phyloP scores from a whole-genome alignment of 2,888 invertebrate genomes.

The Rhagium mordax region DNA sequence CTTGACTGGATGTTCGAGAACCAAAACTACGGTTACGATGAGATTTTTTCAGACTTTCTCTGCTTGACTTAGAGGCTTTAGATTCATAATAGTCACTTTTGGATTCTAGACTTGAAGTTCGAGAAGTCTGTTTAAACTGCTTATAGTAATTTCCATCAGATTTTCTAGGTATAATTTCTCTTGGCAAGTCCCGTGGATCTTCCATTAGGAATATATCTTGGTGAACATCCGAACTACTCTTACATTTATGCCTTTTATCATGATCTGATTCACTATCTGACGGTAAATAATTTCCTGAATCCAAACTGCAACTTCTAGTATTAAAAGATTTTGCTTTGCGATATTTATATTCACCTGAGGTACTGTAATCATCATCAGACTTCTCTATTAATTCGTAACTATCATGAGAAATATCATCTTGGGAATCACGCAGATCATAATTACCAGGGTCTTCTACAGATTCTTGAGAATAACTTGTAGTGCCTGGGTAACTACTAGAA shows the following conservation, averaged over 20 bases:
- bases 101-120: conserved; percentile 77
- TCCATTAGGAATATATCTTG: conserved; percentile 86
- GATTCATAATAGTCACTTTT: conserved; percentile 80
- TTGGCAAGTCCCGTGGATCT: conserved; percentile 81
- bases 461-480: conserved; percentile 77
- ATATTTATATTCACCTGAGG: conserved; percentile 65
- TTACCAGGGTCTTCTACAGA: conserved; percentile 78
- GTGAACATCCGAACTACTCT: conserved; percentile 79
- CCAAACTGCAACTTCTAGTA: conserved; percentile 80
- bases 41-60: conserved; percentile 70
- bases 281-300: conserved; percentile 84
- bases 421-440: conserved; percentile 80
- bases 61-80: conserved; percentile 77
- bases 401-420: conserved; percentile 90
- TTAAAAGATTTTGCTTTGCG: conserved; percentile 63
- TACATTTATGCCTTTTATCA: conserved; percentile 75
- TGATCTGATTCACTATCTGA: conserved; percentile 81
- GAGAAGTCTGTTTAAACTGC: conserved; percentile 78
- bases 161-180: conserved; percentile 81
- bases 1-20: conserved; percentile 79
- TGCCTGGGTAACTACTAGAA: conserved; percentile 90
- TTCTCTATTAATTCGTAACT: conserved; percentile 90
- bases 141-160: conserved; percentile 84
- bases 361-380: conserved; percentile 77
- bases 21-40: conserved; percentile 69